Base-by-base conservation (phyloP, 2,888 invertebrate genomes). In the Archaeoteleia sp. region DNA sequence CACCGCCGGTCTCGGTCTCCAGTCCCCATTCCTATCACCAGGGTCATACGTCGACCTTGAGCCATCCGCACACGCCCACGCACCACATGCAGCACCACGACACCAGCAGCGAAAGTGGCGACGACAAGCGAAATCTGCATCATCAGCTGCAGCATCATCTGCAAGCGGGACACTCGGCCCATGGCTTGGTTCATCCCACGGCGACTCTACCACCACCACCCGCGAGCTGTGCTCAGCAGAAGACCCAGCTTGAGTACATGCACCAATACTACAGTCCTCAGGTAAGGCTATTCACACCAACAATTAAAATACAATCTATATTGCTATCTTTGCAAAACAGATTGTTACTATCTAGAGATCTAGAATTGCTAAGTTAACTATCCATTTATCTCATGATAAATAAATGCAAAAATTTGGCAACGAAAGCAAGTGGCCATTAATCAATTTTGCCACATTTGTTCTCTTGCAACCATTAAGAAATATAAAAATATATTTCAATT, bases 201-300 rank as follows among this genome's bases (percentile, higher is more conserved):
- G 81, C 84, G 20, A 82, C 84, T 12, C 73, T 83, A 32, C 82
- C 84, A 39, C 80, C 77, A 9, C 82, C 82, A 13, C 80, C 83
- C 12, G 78, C 84, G 7, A 84, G 81, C 54, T 85, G 85, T 62
- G 81, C 85, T 10, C 85, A 85, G 54, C 85, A 85, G 53, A 85
- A 85, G 75, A 82, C 78, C 39, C 85, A 85, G 54, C 72, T 85
- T 40, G 85, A 85, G 49, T 85, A 85, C 65, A 84, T 85, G 83
- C 83, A 83, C 72, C 83, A 82, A 71, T 85, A 84, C 72, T 85
- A 85, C 68, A 80, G 81, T 58, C 81, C 84, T 42, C 85, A 85
- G 84, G 85, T 85, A 45, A 48, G n/a, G n/a, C n/a, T n/a, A n/a
- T n/a, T n/a, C n/a, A n/a, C n/a, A n/a, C n/a, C n/a, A n/a, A n/a